Evolutionary conservation across 2,797 vertebrate genomes (phyloP), one percentile per base, ranked within the genome.

Genomic region (Acipenser transmontanus): DNA sequence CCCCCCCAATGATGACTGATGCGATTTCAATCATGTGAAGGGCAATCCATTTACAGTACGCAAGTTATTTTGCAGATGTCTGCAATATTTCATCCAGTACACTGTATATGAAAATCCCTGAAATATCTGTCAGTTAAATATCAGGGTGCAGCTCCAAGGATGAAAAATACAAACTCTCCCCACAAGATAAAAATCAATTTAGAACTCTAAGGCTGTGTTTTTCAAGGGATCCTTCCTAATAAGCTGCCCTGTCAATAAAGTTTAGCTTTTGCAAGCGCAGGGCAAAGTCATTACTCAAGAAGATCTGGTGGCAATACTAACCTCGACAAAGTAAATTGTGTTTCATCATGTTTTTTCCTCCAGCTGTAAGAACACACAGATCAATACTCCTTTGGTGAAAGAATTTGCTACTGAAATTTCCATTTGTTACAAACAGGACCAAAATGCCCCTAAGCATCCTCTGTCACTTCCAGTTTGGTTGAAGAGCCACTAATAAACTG

Each of bases 401-500:
- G 83, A 79, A 87, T 85, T 84, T 71, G 70, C 68, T 70, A 78
- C 80, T 0, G 11, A 87, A 87, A 86, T 85, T 89, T 90, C 87
- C 81, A 87, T 89, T 92, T 83, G 75, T 83, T 85, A 77, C 83
- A 83, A 89, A 88, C 81, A 84, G 75, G 76, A 81, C 77, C 77
- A 80, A 88, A 88, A 87, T 74, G 78, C 83, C 90, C 88, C 74
- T 75, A 77, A 88, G 91, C 89, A 74, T 78, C 70, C 77, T 70
- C 82, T 92, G 92, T 93, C 93, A 91, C 77, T 87, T 90, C 70
- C 61, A 74, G 84, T 94, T 92, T 90, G 82, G 80, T 73, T 85
- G 82, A 85, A 89, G 86, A 86, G 2, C 79, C 80, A 85, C 89
- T 93, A 93, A 93, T 93, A 93, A 92, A 92, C 84, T 87, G 79